phyloP scores from a whole-genome alignment of 1,140 invertebrate genomes.

The Bombus confusus region DNA sequence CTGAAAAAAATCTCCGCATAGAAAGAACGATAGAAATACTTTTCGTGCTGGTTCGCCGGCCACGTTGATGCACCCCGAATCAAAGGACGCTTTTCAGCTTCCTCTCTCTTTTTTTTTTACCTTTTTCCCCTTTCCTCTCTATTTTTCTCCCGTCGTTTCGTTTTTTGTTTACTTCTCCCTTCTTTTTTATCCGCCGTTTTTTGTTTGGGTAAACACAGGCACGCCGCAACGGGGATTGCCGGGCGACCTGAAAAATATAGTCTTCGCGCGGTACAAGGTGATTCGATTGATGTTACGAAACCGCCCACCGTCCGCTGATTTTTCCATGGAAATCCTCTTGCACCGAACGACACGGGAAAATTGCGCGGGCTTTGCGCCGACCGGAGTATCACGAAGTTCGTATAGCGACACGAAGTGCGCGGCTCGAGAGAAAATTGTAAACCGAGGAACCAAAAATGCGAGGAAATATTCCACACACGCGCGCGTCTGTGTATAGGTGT shows the following conservation, averaged over 20 bases:
- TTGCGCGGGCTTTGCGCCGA: background rate
- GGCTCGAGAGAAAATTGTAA: background rate
- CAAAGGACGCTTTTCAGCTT: constrained; percentile 22
- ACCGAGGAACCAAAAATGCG: no score
- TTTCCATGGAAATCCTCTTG: constrained; percentile 6
- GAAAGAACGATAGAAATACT: constrained; percentile 24
- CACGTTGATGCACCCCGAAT: constrained; percentile 16
- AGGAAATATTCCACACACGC: no score
- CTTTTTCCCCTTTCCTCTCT: no score
- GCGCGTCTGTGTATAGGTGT: no score
- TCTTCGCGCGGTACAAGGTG: background rate
- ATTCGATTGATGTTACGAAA: constrained; percentile 5
- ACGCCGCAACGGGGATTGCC: background rate
- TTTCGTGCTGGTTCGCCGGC: constrained; percentile 13
- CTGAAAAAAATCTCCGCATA: background rate
- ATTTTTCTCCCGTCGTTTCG: background rate
- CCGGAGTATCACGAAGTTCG: background rate
- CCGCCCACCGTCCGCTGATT: background rate
- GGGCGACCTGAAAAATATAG: background rate
- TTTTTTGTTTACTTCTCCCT: no score
- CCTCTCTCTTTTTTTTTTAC: background rate
- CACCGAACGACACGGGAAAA: background rate
- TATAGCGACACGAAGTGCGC: background rate
- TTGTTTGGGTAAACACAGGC: background rate
- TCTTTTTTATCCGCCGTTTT: background rate